phyloP scores from a whole-genome alignment of 2,888 invertebrate species.

The Leucoptera coffeella region DNA sequence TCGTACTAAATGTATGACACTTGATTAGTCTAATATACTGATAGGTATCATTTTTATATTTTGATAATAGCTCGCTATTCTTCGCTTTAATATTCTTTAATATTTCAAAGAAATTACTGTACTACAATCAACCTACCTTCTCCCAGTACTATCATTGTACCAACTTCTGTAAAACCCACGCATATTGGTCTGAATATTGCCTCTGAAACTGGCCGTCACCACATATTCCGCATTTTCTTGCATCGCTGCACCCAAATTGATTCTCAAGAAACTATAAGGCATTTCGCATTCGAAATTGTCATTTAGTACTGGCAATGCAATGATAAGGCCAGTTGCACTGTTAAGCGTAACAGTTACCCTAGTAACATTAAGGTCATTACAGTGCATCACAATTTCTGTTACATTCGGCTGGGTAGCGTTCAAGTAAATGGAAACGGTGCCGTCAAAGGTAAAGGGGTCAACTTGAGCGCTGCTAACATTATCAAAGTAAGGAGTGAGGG shows the following conservation, averaged over 20 bases:
- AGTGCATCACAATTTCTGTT: slow-evolving; percentile 26
- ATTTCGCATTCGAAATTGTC: slow-evolving; percentile 16
- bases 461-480: slow-evolving; percentile 8
- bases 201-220: slow-evolving; percentile 59
- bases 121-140: slow-evolving; percentile 44
- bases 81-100: too few relatives aligned
- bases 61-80: too few relatives aligned
- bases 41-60: too few relatives aligned
- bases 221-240: slow-evolving; percentile 37
- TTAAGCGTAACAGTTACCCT: slow-evolving; percentile 26
- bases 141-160: slow-evolving; percentile 56
- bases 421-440: slow-evolving; percentile 24
- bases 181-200: slow-evolving; percentile 63
- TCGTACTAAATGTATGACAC: too few relatives aligned
- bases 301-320: too few relatives aligned
- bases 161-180: slow-evolving; percentile 79
- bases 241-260: slow-evolving; percentile 12
- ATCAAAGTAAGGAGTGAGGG: slow-evolving; percentile 43
- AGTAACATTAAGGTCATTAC: slow-evolving; percentile 25
- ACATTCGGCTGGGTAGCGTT: slow-evolving; percentile 11
- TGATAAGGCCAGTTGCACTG: neutral
- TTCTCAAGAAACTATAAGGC: slow-evolving; percentile 20
- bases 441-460: slow-evolving; percentile 29
- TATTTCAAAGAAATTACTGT: too few relatives aligned
- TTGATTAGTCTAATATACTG: too few relatives aligned